A percentile compares a stretch with the other conserved stretches of the same genome.
Evolutionary conservation across 2,888 invertebrate species (phyloP).

Genomic region (Oxycera nigricornis): DNA sequence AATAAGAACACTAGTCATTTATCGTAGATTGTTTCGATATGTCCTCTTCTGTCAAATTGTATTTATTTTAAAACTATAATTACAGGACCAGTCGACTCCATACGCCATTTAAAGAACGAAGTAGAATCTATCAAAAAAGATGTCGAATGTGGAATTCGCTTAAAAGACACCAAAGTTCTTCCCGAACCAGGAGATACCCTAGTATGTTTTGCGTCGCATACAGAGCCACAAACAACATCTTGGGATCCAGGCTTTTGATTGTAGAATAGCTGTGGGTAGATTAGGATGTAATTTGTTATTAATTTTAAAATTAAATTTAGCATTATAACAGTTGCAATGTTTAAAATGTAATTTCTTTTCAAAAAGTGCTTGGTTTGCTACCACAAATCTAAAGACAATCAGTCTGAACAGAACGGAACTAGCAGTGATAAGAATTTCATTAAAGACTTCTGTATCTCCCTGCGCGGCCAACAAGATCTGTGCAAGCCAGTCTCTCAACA

Average conservation of each 20-base stretch:
- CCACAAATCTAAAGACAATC: background rate
- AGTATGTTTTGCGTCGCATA: slow-evolving; percentile 75
- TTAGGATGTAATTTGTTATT: slow-evolving; percentile 8
- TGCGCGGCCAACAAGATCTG: background rate
- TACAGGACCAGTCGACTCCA: slow-evolving; percentile 75
- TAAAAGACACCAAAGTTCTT: slow-evolving; percentile 69
- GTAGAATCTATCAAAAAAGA: slow-evolving; percentile 82
- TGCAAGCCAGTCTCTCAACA: background rate
- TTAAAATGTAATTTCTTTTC: too few relatives aligned
- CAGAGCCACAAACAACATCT: slow-evolving; percentile 70
- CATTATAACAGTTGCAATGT: background rate
- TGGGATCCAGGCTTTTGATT: slow-evolving; percentile 85
- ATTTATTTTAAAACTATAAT: background rate
- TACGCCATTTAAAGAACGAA: slow-evolving; percentile 90
- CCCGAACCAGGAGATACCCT: slow-evolving; percentile 80
- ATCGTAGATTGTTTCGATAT: too few relatives aligned
- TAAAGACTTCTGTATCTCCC: slow-evolving; percentile 1
- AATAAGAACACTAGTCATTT: too few relatives aligned
- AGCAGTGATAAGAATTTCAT: slow-evolving; percentile 50
- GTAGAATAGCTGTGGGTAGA: background rate
- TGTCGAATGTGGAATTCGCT: slow-evolving; percentile 86
- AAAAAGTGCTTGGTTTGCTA: background rate
- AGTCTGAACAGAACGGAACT: slow-evolving; percentile 56
- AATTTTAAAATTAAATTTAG: background rate
- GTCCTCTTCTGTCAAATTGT: background rate